Conservation (phyloP, 1,140 invertebrate genomes). For the Artemia franciscana region DNA sequence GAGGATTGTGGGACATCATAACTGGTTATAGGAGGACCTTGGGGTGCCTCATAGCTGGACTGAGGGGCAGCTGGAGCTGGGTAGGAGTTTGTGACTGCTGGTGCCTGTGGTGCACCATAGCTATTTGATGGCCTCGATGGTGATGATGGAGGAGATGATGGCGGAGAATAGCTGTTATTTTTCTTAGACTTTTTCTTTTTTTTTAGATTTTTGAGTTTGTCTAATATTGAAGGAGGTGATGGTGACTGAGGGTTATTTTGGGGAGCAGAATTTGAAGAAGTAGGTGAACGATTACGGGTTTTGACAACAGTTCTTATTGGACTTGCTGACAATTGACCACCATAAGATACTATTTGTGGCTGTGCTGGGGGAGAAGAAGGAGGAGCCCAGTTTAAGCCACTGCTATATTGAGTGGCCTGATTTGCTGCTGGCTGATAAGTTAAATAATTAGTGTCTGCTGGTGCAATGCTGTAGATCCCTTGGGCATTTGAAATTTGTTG, state of each 20-base stretch:
- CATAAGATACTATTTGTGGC: not conserved
- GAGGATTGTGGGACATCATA: not conserved
- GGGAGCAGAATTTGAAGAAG: too few relatives aligned
- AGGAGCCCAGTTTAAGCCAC: too few relatives aligned
- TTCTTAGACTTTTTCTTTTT: too few relatives aligned
- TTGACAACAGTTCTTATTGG: not conserved
- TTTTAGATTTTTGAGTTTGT: too few relatives aligned
- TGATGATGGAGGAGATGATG: not conserved
- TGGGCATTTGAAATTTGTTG: too few relatives aligned
- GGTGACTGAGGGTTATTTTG: too few relatives aligned
- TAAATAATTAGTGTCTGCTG: too few relatives aligned
- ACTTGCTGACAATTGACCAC: not conserved
- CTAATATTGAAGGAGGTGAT: too few relatives aligned
- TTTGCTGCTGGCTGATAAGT: too few relatives aligned
- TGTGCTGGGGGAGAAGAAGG: not conserved
- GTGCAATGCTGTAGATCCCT: too few relatives aligned
- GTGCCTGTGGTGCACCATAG: conserved; percentile 1
- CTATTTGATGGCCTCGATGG: not conserved
- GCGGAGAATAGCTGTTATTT: not conserved
- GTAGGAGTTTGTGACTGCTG: not conserved
- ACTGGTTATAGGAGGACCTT: not conserved
- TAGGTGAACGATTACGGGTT: too few relatives aligned
- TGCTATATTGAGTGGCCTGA: too few relatives aligned
- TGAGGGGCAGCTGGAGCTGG: not conserved
- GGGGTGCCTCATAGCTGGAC: conserved; percentile 3